Percentiles rank a stretch among this genome's conserved stretches.
These are phyloP conservation scores for Porites cylindrica DNA, from an alignment of 92 coral and sea anemone species.

Conservation along the genomic window DNA sequence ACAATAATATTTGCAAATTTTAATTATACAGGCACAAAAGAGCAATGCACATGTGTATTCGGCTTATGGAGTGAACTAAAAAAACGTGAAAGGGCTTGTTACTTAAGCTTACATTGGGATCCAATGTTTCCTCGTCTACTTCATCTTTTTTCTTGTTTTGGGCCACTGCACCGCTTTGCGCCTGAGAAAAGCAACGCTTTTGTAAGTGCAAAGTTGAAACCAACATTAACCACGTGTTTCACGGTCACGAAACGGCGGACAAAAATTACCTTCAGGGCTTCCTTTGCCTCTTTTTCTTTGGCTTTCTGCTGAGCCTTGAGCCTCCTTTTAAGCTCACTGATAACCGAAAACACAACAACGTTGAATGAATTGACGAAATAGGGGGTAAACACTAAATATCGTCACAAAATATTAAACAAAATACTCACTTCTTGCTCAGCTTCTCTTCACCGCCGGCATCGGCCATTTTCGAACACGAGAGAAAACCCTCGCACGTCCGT, in stretches of 20 bases:
- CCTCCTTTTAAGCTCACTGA: constrained; percentile 93
- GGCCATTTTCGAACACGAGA: constrained; percentile 82
- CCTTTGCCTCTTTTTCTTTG: constrained; percentile 92
- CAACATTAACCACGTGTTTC: constrained; percentile 43
- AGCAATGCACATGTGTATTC: background rate
- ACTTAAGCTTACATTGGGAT: constrained; percentile 88
- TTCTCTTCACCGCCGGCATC: constrained; percentile 92
- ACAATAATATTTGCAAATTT: background rate
- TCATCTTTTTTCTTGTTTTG: constrained; percentile 82
- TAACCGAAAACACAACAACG: background rate
- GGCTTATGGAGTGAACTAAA: too few species aligned
- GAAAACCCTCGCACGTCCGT: constrained; percentile 60
- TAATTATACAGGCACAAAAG: background rate
- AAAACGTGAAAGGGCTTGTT: too few species aligned
- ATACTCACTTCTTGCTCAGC: constrained; percentile 90
- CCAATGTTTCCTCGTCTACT: constrained; percentile 91
- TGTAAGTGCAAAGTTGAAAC: background rate
- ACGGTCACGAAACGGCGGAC: background rate
- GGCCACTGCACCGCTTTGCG: constrained; percentile 60
- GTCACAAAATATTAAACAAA: background rate
- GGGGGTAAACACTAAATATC: background rate
- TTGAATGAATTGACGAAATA: background rate
- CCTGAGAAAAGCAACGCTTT: constrained; percentile 6
- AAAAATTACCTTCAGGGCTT: constrained; percentile 63
- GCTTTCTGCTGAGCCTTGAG: constrained; percentile 96